These are phyloP conservation scores for Syngnathus rostellatus DNA, from an alignment of 2,797 vertebrate genomes.

Conservation along the genomic window DNA sequence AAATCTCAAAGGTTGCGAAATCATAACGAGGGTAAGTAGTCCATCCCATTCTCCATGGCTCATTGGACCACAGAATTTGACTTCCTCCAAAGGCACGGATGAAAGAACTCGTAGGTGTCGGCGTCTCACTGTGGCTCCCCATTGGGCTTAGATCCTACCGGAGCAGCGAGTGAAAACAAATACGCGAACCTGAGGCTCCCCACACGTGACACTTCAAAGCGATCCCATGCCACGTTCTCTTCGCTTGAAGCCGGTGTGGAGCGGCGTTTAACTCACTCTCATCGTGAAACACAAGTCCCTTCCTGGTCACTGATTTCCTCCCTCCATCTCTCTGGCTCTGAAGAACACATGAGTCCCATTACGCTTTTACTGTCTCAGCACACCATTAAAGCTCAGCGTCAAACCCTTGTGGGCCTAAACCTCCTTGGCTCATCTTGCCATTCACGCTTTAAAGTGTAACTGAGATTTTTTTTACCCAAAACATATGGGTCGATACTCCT, in stretches of 20 bases:
- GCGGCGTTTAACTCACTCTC: conserved; percentile 48
- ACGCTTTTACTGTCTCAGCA: conserved; percentile 61
- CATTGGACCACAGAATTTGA: conserved; percentile 28
- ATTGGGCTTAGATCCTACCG: conserved; percentile 52
- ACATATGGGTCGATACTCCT: not conserved
- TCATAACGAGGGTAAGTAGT: conserved; percentile 9
- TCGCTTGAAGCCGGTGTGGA: conserved; percentile 51
- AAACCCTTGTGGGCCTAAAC: conserved; percentile 29
- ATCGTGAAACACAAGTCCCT: conserved; percentile 57
- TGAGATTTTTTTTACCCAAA: conserved; percentile 4
- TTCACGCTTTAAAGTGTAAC: conserved; percentile 17
- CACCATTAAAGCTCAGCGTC: conserved; percentile 46
- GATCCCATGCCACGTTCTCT: conserved; percentile 30
- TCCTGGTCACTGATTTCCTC: conserved; percentile 43
- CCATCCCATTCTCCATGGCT: conserved; percentile 24
- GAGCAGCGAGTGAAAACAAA: conserved; percentile 63
- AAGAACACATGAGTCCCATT: conserved; percentile 61
- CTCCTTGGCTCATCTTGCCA: conserved; percentile 14
- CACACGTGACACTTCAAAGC: conserved; percentile 64
- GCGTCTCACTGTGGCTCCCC: conserved; percentile 52
- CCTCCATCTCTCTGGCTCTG: conserved; percentile 26
- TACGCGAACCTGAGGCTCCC: conserved; percentile 41
- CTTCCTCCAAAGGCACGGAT: conserved; percentile 40
- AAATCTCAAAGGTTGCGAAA: not conserved
- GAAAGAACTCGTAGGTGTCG: conserved; percentile 60